Conservation (phyloP, 2,113 vertebrate species). For the Gallinago media region DNA sequence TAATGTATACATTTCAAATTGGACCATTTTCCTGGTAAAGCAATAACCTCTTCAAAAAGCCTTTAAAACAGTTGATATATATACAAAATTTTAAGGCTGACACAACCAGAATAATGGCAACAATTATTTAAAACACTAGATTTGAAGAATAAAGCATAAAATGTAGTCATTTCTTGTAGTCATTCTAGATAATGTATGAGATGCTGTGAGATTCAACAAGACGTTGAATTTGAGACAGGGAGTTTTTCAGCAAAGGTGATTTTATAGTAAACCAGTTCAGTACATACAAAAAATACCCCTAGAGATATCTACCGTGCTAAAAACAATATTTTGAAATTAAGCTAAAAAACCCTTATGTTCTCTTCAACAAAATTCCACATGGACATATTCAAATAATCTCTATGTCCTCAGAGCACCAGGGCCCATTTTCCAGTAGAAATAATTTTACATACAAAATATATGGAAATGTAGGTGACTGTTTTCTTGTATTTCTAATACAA, state of each 20-base stretch:
- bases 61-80: neutral
- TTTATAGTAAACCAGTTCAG: neutral
- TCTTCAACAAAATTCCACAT: neutral
- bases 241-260: constrained; percentile 22
- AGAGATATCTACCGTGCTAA: neutral
- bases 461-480: neutral
- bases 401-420: neutral
- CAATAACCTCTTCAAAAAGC: neutral
- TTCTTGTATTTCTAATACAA: neutral
- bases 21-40: neutral
- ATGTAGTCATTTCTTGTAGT: neutral
- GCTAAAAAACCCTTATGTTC: neutral
- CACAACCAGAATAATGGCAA: neutral
- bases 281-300: neutral
- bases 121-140: neutral
- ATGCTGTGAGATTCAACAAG: neutral
- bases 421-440: constrained; percentile 1
- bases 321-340: constrained; percentile 42
- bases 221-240: neutral
- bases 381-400: neutral
- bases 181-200: neutral
- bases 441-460: neutral
- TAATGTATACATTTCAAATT: neutral
- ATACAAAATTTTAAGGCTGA: neutral
- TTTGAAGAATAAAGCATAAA: neutral